A percentile compares a stretch with the other conserved stretches of the same genome.
Evolutionary conservation across 1,140 invertebrate genomes (phyloP).

Genomic region (Nomia melanderi): DNA sequence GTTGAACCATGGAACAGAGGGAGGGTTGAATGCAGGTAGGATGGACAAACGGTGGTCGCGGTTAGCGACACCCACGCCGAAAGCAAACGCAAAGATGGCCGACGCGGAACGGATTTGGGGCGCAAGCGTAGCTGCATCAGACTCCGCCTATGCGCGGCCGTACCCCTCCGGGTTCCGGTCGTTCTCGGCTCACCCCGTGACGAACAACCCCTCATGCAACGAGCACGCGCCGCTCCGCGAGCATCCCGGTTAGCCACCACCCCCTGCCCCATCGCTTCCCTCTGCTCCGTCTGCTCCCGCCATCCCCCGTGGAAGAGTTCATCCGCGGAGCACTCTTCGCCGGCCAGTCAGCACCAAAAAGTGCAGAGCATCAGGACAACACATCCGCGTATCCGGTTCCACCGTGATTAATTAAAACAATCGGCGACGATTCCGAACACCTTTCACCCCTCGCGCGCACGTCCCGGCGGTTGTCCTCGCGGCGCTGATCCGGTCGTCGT

Average conservation of each 20-base stretch:
- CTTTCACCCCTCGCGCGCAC: too few relatives aligned
- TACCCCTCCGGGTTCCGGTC: conserved; percentile 55
- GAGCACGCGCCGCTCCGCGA: conserved; percentile 59
- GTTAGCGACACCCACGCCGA: conserved; percentile 69
- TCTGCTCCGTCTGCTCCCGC: conserved; percentile 45
- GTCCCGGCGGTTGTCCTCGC: neutral
- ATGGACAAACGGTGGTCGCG: conserved; percentile 73
- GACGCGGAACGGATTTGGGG: conserved; percentile 54
- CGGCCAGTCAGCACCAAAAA: conserved; percentile 63
- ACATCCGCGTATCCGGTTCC: conserved; percentile 47
- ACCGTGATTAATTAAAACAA: conserved; percentile 2
- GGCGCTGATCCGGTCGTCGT: neutral
- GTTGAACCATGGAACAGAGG: conserved; percentile 15
- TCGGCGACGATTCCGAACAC: neutral
- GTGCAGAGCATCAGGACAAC: conserved; percentile 61
- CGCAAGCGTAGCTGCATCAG: conserved; percentile 67
- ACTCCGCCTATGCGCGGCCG: conserved; percentile 67
- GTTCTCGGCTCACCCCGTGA: conserved; percentile 48
- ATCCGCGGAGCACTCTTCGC: conserved; percentile 69
- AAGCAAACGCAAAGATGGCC: conserved; percentile 74
- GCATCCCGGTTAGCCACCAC: conserved; percentile 48
- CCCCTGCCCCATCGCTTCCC: conserved; percentile 54
- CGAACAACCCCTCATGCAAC: conserved; percentile 62
- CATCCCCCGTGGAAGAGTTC: conserved; percentile 66
- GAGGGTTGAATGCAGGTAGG: conserved; percentile 56